A percentile compares a stretch with the other conserved stretches of the same genome.
Evolutionary conservation across 2,797 vertebrate species (phyloP).

Genomic region (Channa striata): DNA sequence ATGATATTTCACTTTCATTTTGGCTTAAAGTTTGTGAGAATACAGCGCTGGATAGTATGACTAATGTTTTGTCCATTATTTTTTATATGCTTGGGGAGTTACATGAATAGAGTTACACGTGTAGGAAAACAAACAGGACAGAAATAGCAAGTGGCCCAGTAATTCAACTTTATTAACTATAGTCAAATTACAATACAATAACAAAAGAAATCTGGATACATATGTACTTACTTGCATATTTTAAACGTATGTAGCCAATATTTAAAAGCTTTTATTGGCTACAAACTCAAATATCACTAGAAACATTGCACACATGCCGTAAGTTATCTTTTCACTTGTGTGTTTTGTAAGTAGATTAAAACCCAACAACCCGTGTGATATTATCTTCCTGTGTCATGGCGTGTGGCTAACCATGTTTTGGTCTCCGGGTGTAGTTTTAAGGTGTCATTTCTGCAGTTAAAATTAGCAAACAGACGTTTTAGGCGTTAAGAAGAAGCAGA

Average conservation of each 20-base stretch:
- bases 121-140: neutral
- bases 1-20: neutral
- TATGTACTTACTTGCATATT: neutral
- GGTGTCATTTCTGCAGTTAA: conserved; percentile 3
- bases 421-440: neutral
- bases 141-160: neutral
- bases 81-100: neutral
- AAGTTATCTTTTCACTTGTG: neutral
- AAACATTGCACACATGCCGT: too few relatives aligned
- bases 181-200: neutral
- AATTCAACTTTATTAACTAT: neutral
- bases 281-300: neutral
- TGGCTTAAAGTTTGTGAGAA: neutral
- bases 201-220: neutral
- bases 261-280: neutral
- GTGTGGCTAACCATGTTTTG: neutral
- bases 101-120: neutral
- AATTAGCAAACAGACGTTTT: neutral
- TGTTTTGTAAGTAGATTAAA: neutral
- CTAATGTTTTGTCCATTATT: neutral
- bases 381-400: neutral
- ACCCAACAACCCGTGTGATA: neutral
- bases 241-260: neutral
- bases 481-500: neutral
- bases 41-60: neutral